phyloP scores from a whole-genome alignment of 2,113 vertebrate species.

The Amia ocellicauda region DNA sequence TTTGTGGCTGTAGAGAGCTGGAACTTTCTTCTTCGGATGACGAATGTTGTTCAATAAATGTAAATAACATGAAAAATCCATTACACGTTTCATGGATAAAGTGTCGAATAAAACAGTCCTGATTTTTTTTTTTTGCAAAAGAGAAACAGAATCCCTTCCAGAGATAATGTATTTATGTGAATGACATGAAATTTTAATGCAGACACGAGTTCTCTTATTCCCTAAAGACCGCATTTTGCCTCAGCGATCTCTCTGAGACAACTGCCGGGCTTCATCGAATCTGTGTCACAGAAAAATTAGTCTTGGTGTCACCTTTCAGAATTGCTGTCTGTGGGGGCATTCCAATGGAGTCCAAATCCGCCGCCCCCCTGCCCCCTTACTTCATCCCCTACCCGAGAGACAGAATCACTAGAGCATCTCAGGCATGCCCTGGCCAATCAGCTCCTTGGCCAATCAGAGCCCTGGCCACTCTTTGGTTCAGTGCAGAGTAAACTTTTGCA shows the following conservation, averaged over 20 bases:
- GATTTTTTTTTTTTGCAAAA: constrained; percentile 5
- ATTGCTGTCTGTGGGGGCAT: no score
- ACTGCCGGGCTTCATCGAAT: not conserved
- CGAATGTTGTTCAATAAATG: not conserved
- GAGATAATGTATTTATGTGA: not conserved
- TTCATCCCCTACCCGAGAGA: no score
- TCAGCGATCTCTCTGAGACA: not conserved
- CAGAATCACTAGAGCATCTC: no score
- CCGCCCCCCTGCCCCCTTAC: no score
- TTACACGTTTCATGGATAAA: not conserved
- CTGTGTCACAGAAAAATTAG: not conserved
- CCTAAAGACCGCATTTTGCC: not conserved
- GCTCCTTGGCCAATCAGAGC: no score
- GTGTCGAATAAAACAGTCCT: not conserved
- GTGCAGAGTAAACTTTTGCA: no score
- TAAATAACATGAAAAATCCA: constrained; percentile 14
- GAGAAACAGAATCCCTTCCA: not conserved
- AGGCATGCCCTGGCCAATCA: no score
- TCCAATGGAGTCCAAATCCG: no score
- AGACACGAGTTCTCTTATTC: constrained; percentile 6
- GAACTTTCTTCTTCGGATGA: not conserved
- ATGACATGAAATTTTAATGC: not conserved
- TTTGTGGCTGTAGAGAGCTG: not conserved
- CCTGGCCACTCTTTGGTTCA: no score
- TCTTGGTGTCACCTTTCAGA: no score